These are phyloP conservation scores for Deilephila porcellus DNA, from an alignment of 2,888 invertebrate species.

Conservation along the genomic window DNA sequence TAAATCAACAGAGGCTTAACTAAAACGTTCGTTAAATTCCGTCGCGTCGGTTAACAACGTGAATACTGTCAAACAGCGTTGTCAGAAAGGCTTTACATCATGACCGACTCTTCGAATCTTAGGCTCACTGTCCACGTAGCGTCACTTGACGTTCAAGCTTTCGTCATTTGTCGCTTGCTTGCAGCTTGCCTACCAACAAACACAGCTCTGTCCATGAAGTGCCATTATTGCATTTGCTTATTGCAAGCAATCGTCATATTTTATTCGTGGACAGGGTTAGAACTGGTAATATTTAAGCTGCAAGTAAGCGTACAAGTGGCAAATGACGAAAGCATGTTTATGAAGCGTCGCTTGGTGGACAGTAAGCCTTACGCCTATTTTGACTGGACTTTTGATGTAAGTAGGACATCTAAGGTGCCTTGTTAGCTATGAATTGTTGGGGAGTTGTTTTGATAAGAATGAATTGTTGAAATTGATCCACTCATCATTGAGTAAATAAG, in stretches of 20 bases:
- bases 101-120: neutral
- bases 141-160: too few species aligned
- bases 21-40: conserved; percentile 48
- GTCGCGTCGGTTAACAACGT: conserved; percentile 46
- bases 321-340: too few species aligned
- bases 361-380: neutral
- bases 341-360: too few species aligned
- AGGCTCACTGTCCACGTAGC: too few species aligned
- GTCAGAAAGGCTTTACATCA: neutral
- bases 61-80: conserved; percentile 33
- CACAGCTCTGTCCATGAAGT: too few species aligned
- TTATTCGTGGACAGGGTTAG: too few species aligned
- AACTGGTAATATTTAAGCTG: too few species aligned
- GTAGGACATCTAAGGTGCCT: conserved; percentile 8
- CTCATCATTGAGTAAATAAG: neutral
- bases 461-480: neutral
- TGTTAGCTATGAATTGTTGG: neutral
- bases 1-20: conserved; percentile 7
- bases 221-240: too few species aligned
- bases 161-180: too few species aligned
- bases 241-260: too few species aligned
- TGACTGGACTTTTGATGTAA: neutral
- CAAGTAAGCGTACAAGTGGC: too few species aligned
- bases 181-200: too few species aligned
- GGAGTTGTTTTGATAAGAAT: neutral